Evolutionary conservation across 2,797 vertebrate genomes (phyloP), one percentile per base, ranked within the genome.

Genomic region (Onychomys leucogaster): DNA sequence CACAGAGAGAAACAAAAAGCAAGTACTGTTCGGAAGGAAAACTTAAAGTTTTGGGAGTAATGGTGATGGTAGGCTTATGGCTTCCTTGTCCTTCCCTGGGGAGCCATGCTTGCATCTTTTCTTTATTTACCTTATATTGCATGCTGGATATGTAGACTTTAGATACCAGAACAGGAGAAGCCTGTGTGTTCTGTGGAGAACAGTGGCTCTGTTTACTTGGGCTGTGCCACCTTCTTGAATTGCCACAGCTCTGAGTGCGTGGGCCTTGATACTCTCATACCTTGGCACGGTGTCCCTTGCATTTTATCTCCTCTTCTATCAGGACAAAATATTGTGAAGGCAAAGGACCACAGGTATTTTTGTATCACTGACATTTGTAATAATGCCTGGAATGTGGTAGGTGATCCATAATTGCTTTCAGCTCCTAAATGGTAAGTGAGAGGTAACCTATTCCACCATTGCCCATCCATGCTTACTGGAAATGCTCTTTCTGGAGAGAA

Each of bases 41-140:
- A 91, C 63, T 34, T n/a, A 67, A 96, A 16, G 34, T 21, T 73
- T 78, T 75, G 49, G 55, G 25, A 46, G 75, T 8, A 37, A 2
- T 16, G 21, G 29, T 63, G 59, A 82, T 23, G 32, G 21, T 63
- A 59, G 59, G 27, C 52, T 59, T 55, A 81, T 52, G 21, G 27
- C 76, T 71, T 34, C 78, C 10, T 80, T 19, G 11, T 90, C n/a
- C 19, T 78, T 52, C 25, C 21, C 83, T 19, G 16, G 0, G 25
- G 19, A 5, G 69, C 90, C 95, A 43, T 21, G 0, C 0, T 41
- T 29, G 55, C 90, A 4, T 46, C 63, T 65, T 57, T 32, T 89
- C 41, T 83, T 89, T 69, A 41, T 91, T 83, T 89, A 34, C 21
- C n/a, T 82, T 57, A 86, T 32, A 93, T 91, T 94, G 27, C 43